Evolutionary conservation across 2,797 vertebrate genomes (phyloP).

Genomic region (Cyclura pinguis): DNA sequence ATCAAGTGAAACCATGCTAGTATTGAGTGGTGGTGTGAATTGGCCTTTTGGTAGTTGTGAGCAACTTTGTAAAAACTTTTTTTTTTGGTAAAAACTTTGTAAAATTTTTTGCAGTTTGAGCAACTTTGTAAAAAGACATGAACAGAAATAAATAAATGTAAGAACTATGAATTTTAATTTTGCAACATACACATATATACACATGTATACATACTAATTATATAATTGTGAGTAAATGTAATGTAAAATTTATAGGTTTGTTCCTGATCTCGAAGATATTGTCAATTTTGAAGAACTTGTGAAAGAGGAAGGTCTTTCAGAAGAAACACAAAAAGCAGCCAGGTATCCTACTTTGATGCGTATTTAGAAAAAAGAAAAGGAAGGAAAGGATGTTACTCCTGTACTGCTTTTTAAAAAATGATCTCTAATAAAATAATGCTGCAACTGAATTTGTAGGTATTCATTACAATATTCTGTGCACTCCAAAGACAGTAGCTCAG

Average conservation of each 20-base stretch:
- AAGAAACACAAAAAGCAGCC: constrained; percentile 93
- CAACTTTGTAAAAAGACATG: background rate
- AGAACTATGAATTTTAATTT: background rate
- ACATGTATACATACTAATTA: background rate
- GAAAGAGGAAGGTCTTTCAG: constrained; percentile 94
- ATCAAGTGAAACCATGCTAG: background rate
- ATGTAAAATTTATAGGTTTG: constrained; percentile 86
- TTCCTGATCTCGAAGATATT: constrained; percentile 98
- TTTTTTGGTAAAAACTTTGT: too few species aligned
- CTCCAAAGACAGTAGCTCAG: too few species aligned
- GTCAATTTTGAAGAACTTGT: constrained; percentile 99
- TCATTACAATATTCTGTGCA: background rate
- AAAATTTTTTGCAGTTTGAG: too few species aligned
- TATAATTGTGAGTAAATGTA: constrained; percentile 26
- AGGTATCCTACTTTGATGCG: constrained; percentile 79
- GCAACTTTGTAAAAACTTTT: too few species aligned
- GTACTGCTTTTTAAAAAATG: background rate
- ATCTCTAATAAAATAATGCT: background rate
- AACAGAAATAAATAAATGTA: background rate
- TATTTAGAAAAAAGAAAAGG: background rate
- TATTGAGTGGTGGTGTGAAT: background rate
- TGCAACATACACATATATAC: background rate
- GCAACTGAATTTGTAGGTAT: background rate
- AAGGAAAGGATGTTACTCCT: background rate
- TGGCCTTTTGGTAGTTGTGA: background rate